These are phyloP conservation scores for Caenorhabditis sp. DNA, from an alignment of 2,888 invertebrate species.

Conservation along the genomic window DNA sequence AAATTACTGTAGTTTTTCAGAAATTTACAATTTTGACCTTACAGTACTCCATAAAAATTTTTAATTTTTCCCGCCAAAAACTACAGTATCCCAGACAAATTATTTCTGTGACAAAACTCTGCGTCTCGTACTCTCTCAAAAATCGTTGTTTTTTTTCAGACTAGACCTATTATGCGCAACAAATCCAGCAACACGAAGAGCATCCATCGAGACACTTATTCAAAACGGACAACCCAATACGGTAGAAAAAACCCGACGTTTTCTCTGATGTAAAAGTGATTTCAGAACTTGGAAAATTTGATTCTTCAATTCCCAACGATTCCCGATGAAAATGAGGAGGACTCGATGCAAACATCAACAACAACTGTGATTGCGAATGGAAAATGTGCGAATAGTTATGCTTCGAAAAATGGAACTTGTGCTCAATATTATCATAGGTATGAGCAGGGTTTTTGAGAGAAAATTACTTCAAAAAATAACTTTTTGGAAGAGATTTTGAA, in stretches of 20 bases:
- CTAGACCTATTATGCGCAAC: conserved; percentile 26
- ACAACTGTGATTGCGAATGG: conserved; percentile 35
- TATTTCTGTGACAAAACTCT: too few species aligned
- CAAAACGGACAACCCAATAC: conserved; percentile 38
- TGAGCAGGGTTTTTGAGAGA: too few species aligned
- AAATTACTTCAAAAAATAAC: too few species aligned
- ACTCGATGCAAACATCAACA: conserved; percentile 25
- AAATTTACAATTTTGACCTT: too few species aligned
- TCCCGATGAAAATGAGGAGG: conserved; percentile 12
- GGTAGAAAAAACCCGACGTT: too few species aligned
- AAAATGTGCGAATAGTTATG: conserved; percentile 11
- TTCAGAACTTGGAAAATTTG: conserved; percentile 26
- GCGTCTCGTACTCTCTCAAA: too few species aligned
- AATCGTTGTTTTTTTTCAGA: not conserved
- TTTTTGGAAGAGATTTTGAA: too few species aligned
- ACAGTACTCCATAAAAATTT: too few species aligned
- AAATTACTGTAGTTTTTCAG: too few species aligned
- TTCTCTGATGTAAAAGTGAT: not conserved
- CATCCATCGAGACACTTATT: conserved; percentile 48
- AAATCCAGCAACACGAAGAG: conserved; percentile 27
- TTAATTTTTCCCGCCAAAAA: too few species aligned
- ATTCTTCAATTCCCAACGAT: conserved; percentile 38
- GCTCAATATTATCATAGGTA: conserved; percentile 9
- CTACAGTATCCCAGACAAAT: too few species aligned
- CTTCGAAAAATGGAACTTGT: conserved; percentile 15